Evolutionary conservation across 2,888 invertebrate genomes (phyloP).

Genomic region (Lasioglossum figueresi): DNA sequence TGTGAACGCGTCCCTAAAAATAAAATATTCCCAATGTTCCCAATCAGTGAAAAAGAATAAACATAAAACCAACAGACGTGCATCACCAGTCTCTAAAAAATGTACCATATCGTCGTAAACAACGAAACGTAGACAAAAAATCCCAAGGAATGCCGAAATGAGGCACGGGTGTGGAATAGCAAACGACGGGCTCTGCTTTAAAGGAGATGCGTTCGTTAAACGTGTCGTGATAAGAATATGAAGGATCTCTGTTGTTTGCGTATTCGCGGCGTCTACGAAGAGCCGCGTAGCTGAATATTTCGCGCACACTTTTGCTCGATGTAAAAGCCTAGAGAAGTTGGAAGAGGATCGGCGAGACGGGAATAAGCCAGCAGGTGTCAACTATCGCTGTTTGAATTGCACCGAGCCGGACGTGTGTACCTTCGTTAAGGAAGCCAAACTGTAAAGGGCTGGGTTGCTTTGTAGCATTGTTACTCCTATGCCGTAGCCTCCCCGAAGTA

Average conservation of each 20-base stretch:
- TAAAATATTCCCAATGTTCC: too few relatives aligned
- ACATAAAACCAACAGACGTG: not conserved
- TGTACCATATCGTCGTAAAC: not conserved
- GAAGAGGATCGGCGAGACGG: conserved; percentile 9
- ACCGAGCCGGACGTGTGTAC: conserved; percentile 11
- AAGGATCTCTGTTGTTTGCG: conserved; percentile 9
- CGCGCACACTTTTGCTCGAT: not conserved
- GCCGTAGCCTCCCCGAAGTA: conserved; percentile 19
- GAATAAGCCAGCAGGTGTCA: conserved; percentile 39
- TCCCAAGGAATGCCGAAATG: not conserved
- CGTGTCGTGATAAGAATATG: conserved; percentile 12
- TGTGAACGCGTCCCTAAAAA: too few relatives aligned
- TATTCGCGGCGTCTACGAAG: not conserved
- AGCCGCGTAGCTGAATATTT: not conserved
- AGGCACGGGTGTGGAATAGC: not conserved
- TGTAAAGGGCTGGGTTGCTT: not conserved
- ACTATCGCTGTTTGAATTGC: conserved; percentile 38
- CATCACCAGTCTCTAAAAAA: not conserved
- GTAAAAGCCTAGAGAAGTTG: not conserved
- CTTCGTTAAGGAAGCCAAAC: conserved; percentile 41
- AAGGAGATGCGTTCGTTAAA: conserved; percentile 34
- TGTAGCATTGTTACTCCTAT: conserved; percentile 24
- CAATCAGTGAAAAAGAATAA: too few relatives aligned
- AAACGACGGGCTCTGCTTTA: conserved; percentile 1
- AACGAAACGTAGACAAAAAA: not conserved